phyloP scores from a whole-genome alignment of 2,113 vertebrate genomes.

The Alaudala cheleensis region DNA sequence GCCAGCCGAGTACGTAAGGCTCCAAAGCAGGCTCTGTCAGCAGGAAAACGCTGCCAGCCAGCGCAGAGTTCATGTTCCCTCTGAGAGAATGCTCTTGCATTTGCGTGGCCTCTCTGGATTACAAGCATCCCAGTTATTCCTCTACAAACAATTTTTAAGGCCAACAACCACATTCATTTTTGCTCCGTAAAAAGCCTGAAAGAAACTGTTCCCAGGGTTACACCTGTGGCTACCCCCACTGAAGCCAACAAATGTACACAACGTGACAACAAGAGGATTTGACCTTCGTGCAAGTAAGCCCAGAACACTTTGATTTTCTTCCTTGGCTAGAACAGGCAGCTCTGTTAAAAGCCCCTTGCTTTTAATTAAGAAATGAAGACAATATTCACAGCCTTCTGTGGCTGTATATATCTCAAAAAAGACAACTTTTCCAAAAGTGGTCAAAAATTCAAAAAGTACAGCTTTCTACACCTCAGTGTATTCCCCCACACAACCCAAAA shows the following conservation, averaged over 20 bases:
- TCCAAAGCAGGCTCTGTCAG: conserved; percentile 8
- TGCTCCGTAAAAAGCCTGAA: background rate
- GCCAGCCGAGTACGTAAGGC: background rate
- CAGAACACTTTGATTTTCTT: background rate
- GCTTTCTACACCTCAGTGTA: background rate
- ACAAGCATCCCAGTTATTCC: conserved; percentile 24
- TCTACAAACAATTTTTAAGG: background rate
- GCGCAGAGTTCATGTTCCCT: conserved; percentile 21
- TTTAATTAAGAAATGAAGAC: background rate
- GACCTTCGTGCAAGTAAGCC: background rate
- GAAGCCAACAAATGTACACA: background rate
- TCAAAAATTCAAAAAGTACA: background rate
- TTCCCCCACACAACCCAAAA: background rate
- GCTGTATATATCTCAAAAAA: background rate
- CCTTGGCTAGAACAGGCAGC: background rate
- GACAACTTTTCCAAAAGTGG: background rate
- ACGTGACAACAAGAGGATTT: background rate
- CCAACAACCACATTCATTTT: background rate
- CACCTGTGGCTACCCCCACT: background rate
- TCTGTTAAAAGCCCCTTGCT: background rate
- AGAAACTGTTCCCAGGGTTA: background rate
- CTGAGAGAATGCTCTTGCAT: background rate
- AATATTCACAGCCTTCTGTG: background rate
- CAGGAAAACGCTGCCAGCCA: conserved; percentile 24
- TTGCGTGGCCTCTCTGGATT: background rate